phyloP scores from a whole-genome alignment of 2,888 invertebrate species.

The Harpagoxenus sublaevis region DNA sequence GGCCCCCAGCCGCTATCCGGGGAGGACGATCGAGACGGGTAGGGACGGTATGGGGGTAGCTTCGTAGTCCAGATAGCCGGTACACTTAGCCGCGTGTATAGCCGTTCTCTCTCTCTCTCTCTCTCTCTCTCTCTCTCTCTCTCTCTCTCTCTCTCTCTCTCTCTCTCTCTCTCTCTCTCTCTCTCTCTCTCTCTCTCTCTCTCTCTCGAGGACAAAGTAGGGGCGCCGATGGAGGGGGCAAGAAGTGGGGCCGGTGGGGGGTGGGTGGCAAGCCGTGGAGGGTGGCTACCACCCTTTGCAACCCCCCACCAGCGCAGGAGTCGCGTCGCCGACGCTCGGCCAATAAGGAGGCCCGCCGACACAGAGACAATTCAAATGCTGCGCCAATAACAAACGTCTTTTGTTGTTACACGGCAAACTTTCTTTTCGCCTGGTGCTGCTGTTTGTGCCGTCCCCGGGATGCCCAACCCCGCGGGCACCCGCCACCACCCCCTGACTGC shows the following conservation, averaged over 20 bases:
- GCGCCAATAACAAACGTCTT: constrained; percentile 86
- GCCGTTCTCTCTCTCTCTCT: constrained; percentile 75
- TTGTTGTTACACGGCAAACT: constrained; percentile 85
- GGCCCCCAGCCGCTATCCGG: constrained; percentile 71
- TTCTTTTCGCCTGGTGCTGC: constrained; percentile 80
- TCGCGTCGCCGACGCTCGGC: constrained; percentile 82
- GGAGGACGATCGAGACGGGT: constrained; percentile 61
- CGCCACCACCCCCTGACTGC: constrained; percentile 56
- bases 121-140: constrained; percentile 72
- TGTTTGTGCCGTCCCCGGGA: constrained; percentile 79
- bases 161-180: constrained; percentile 74
- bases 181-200: constrained; percentile 74
- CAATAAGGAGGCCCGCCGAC: constrained; percentile 84
- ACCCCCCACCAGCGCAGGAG: constrained; percentile 80
- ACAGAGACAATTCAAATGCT: constrained; percentile 85
- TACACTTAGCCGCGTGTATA: constrained; percentile 80
- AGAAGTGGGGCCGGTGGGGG: constrained; percentile 59
- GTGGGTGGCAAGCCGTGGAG: constrained; percentile 61
- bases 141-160: constrained; percentile 72
- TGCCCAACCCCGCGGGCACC: constrained; percentile 69
- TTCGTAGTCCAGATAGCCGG: constrained; percentile 78
- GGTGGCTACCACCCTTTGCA: constrained; percentile 77
- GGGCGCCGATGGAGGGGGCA: constrained; percentile 46
- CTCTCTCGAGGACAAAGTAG: constrained; percentile 71
- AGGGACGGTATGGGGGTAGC: constrained; percentile 73